Conservation (phyloP, 2,888 invertebrate species). For the Adelphocoris suturalis region DNA sequence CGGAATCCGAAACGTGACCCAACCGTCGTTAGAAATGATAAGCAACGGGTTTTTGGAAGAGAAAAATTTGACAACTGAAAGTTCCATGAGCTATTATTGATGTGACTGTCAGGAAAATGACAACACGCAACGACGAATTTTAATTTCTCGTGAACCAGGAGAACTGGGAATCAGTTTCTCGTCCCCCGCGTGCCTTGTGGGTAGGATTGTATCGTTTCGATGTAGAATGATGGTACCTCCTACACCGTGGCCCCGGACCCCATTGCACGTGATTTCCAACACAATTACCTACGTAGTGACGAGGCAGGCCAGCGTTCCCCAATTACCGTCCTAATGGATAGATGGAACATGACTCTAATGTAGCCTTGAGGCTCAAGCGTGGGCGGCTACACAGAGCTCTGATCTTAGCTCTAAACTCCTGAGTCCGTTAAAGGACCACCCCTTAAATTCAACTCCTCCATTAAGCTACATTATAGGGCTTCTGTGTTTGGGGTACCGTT, state of each 20-base stretch:
- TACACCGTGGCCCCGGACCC: not conserved
- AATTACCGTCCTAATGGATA: conserved; percentile 23
- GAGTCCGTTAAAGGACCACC: conserved; percentile 4
- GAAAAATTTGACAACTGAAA: not conserved
- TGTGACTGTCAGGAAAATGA: not conserved
- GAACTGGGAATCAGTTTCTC: no score
- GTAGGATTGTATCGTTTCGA: no score
- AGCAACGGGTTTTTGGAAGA: not conserved
- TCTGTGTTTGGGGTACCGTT: not conserved
- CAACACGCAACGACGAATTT: not conserved
- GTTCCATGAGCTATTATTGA: conserved; percentile 8
- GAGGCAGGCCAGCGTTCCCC: conserved; percentile 15
- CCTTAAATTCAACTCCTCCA: not conserved
- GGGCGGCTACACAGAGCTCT: conserved; percentile 21
- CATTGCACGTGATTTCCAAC: conserved; percentile 22
- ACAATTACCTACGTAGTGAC: conserved; percentile 22
- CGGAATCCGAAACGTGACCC: conserved; percentile 9
- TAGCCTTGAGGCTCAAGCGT: not conserved
- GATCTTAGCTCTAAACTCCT: not conserved
- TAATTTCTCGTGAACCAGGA: not conserved
- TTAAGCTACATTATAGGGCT: not conserved
- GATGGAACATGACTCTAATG: conserved; percentile 33
- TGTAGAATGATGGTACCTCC: no score
- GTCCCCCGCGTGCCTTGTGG: no score
- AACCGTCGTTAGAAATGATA: not conserved